Evolutionary conservation across 2,888 invertebrate genomes (phyloP), one percentile per base, ranked within the genome.

Genomic region (Muscina levida): DNA sequence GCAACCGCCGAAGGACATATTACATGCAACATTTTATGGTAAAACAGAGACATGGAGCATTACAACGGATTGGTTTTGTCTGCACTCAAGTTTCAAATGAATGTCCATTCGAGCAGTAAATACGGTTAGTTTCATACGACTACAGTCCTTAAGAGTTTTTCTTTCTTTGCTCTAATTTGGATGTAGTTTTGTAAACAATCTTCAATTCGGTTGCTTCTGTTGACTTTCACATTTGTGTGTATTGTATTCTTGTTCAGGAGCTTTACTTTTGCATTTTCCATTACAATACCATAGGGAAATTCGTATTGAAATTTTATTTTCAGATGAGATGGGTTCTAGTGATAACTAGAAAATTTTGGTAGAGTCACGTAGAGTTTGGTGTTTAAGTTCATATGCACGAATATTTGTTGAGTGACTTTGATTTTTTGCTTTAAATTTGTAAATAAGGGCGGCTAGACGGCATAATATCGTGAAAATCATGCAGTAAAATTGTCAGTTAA

Each of bases 61-160:
- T 17, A 19, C 48, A 22, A 19, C 4, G 19, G 42, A 62, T n/a
- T 37, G 22, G 57, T 59, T 59, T 59, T 57, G 31, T 56, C 37
- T 31, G 6, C 19, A 48, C 8, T 3, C 48, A 10, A 48, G 15
- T 22, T 62, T 2, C 31, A 24, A 67, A 42, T 67, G 53, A 75
- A 75, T 66, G 72, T 57, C 72, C 67, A 76, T 76, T 79, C 62
- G 53, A 72, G 72, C 75, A 74, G 72, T 62, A 76, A 79, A 75
- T 68, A 67, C 62, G 76, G 72, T 72, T 72, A 67, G 24, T 48
- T 48, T 48, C 19, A 15, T 17, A 10, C 10, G 17, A 8, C 48
- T 17, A 22, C 19, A 3, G 8, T 48, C n/a, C 48, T 48, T 1
- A 44, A 44, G 13, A 57, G 46, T 19, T 62, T 51, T 42, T 42